Percentiles rank a stretch among this genome's conserved stretches.
These are phyloP conservation scores for Sisor rabdophorus DNA, from an alignment of 2,113 vertebrate genomes.

Conservation along the genomic window DNA sequence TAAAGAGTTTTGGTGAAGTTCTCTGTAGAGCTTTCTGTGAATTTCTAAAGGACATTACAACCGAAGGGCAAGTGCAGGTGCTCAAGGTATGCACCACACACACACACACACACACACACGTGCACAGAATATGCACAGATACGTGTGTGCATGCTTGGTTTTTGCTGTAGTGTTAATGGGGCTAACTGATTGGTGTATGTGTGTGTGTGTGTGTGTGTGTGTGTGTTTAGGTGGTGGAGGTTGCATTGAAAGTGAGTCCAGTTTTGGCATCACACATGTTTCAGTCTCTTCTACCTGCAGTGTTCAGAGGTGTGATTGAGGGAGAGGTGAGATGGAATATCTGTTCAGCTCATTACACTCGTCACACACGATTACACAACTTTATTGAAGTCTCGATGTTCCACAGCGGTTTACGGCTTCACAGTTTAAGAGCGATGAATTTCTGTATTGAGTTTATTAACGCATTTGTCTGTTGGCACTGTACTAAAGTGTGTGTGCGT, in stretches of 20 bases:
- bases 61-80: constrained; percentile 92
- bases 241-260: constrained; percentile 89
- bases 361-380: background rate
- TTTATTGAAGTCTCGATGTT: too few relatives aligned
- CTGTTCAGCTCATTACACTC: background rate
- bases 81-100: constrained; percentile 79
- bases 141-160: too few relatives aligned
- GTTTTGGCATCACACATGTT: constrained; percentile 85
- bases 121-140: background rate
- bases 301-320: constrained; percentile 85
- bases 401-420: too few relatives aligned
- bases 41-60: constrained; percentile 86
- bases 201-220: background rate
- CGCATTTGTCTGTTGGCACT: background rate
- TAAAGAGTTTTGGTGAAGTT: constrained; percentile 84
- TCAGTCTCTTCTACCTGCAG: constrained; percentile 82
- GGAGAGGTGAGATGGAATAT: constrained; percentile 80
- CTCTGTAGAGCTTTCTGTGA: constrained; percentile 88
- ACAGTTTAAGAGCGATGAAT: background rate
- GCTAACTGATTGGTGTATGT: background rate
- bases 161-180: background rate
- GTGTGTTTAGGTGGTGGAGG: constrained; percentile 85
- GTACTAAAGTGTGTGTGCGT: background rate
- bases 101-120: constrained; percentile 12
- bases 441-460: background rate